Conservation (phyloP, 1,140 invertebrate species). For the Sitophilus oryzae region DNA sequence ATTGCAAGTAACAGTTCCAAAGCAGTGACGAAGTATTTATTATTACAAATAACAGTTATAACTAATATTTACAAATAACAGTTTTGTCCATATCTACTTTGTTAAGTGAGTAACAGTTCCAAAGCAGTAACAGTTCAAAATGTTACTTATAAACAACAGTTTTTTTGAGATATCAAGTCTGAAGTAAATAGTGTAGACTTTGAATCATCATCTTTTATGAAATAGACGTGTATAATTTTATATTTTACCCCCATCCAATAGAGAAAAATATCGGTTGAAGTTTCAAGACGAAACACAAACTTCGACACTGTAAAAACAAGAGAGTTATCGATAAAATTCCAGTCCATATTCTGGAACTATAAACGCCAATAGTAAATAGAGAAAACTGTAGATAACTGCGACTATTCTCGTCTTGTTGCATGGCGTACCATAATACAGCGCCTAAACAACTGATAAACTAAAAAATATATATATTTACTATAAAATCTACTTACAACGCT, state of each 20-base stretch:
- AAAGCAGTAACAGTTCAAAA: no score
- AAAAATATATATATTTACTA: constrained; percentile 15
- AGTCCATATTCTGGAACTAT: constrained; percentile 77
- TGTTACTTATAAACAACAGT: no score
- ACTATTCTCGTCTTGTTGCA: constrained; percentile 48
- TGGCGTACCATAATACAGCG: constrained; percentile 61
- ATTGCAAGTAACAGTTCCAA: no score
- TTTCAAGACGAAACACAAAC: constrained; percentile 71
- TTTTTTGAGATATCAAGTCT: no score
- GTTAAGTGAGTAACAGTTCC: no score
- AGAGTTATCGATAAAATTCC: constrained; percentile 72
- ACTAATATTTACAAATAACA: no score
- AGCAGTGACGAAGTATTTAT: no score
- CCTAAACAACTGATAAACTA: constrained; percentile 58
- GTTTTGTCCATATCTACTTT: no score
- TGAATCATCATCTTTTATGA: no score
- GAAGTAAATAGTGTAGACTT: no score
- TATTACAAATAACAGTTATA: no score
- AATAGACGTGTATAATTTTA: no score
- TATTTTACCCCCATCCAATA: constrained; percentile 74
- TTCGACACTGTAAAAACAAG: constrained; percentile 74
- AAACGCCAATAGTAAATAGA: constrained; percentile 66
- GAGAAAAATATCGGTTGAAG: constrained; percentile 64
- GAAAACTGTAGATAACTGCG: constrained; percentile 64
- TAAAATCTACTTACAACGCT: background rate